Conservation (phyloP, 2,113 vertebrate genomes). For the Atrichornis clamosus region DNA sequence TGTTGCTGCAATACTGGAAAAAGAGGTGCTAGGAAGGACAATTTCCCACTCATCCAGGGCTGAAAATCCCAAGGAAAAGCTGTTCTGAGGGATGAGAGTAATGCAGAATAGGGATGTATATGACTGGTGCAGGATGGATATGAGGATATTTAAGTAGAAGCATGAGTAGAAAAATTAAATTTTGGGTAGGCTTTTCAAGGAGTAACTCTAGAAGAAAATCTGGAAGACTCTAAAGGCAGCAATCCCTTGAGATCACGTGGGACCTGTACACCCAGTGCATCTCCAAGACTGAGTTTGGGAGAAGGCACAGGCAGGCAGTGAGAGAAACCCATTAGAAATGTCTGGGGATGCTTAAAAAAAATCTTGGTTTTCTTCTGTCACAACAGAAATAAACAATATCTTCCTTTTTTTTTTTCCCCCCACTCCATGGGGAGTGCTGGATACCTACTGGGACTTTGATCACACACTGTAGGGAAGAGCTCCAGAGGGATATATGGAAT, state of each 20-base stretch:
- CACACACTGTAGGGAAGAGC: neutral
- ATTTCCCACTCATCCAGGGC: neutral
- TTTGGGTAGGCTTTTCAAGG: neutral
- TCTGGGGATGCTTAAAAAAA: neutral
- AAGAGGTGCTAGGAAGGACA: neutral
- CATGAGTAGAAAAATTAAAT: neutral
- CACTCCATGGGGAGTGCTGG: neutral
- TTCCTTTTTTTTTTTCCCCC: accelerated
- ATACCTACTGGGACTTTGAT: neutral
- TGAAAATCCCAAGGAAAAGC: neutral
- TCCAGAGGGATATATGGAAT: neutral
- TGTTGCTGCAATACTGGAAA: neutral
- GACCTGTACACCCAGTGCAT: neutral
- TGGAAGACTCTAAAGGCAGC: neutral
- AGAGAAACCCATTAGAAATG: neutral
- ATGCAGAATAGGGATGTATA: neutral
- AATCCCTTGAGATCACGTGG: neutral
- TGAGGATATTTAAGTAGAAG: neutral
- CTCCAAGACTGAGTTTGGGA: neutral
- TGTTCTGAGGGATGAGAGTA: neutral
- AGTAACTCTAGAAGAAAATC: neutral
- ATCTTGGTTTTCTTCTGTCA: neutral
- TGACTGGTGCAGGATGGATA: neutral
- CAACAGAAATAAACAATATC: neutral
- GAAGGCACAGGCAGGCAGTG: neutral